These are phyloP conservation scores for Salvelinus alpinus DNA, from an alignment of 2,113 vertebrate genomes.

Conservation along the genomic window DNA sequence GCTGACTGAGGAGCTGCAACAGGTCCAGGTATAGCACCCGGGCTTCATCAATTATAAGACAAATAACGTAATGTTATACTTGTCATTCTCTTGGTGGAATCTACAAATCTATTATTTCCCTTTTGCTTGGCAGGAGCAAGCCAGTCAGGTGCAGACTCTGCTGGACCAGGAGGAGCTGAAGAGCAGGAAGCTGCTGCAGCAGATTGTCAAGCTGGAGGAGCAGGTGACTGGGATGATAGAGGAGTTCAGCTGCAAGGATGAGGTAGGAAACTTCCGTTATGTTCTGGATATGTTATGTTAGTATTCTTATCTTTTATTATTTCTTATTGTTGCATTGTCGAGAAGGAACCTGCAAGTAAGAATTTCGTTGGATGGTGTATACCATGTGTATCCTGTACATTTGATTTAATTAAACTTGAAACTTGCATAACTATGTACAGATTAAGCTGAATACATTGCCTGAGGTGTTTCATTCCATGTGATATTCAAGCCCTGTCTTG, in stretches of 20 bases:
- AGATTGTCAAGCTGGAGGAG: constrained; percentile 86
- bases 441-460: constrained; percentile 5
- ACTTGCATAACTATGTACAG: constrained; percentile 21
- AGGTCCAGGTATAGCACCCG: constrained; percentile 79
- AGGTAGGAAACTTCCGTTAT: not conserved
- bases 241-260: constrained; percentile 37
- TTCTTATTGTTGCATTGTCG: too few species aligned
- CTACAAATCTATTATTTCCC: constrained; percentile 11
- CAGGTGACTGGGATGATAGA: constrained; percentile 77
- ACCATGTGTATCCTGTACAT: too few species aligned
- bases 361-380: too few species aligned
- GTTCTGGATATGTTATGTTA: not conserved
- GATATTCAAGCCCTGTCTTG: not conserved
- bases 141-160: constrained; percentile 77
- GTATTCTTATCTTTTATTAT: too few species aligned
- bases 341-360: too few species aligned
- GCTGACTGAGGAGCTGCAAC: constrained; percentile 85
- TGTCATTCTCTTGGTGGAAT: too few species aligned
- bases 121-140: constrained; percentile 77
- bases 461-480: not conserved
- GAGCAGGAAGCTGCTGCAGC: constrained; percentile 84
- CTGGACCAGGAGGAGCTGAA: constrained; percentile 86
- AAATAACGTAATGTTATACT: constrained; percentile 46
- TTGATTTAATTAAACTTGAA: too few species aligned
- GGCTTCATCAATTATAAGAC: not conserved